phyloP scores from a whole-genome alignment of 2,797 vertebrate genomes.

The Fistularia tabacaria region DNA sequence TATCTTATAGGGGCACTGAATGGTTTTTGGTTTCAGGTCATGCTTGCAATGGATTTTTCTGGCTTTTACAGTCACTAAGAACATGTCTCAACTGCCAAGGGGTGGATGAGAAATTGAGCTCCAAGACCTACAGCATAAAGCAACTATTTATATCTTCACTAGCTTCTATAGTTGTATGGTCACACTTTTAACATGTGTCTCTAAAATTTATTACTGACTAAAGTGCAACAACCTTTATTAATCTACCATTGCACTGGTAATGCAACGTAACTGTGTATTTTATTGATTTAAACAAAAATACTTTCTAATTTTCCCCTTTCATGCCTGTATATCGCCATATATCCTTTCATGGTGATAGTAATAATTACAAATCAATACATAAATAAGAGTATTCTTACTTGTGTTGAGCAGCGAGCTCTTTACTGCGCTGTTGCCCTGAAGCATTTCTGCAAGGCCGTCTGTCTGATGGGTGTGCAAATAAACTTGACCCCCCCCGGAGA shows the following conservation, averaged over 20 bases:
- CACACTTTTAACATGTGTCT: slow-evolving; percentile 54
- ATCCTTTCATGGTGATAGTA: too few relatives aligned
- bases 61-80: slow-evolving; percentile 51
- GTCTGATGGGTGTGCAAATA: slow-evolving; percentile 11
- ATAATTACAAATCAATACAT: too few relatives aligned
- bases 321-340: too few relatives aligned
- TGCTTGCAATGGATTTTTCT: slow-evolving; percentile 54
- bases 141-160: not conserved
- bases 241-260: too few relatives aligned
- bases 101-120: slow-evolving; percentile 54
- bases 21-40: slow-evolving; percentile 56
- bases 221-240: slow-evolving; percentile 4
- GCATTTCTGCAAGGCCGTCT: not conserved
- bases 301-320: too few relatives aligned
- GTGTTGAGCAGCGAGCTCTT: too few relatives aligned
- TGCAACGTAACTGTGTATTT: too few relatives aligned
- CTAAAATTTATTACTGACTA: slow-evolving; percentile 26
- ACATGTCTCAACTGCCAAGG: slow-evolving; percentile 48
- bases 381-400: too few relatives aligned
- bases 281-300: too few relatives aligned
- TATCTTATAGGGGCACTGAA: slow-evolving; percentile 15
- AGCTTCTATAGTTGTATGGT: slow-evolving; percentile 42
- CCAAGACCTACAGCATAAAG: slow-evolving; percentile 61
- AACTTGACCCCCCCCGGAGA: not conserved
- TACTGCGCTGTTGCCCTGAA: not conserved